Conservation (phyloP, 2,888 invertebrate genomes). For the Antheraea assamensis region DNA sequence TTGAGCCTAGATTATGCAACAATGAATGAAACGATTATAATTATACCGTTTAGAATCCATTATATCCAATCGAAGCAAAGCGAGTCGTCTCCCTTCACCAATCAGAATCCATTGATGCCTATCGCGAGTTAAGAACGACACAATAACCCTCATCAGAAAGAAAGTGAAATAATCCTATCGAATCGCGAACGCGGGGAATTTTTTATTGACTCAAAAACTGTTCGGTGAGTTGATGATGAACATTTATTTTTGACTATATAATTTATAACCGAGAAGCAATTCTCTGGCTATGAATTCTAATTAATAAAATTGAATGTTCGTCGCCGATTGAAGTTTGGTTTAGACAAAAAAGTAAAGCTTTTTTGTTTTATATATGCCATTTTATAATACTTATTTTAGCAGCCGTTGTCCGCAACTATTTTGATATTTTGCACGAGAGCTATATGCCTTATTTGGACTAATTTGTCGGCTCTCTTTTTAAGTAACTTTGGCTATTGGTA, state of each 20-base stretch:
- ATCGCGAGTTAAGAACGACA: background rate
- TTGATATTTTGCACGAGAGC: too few species aligned
- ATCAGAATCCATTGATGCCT: background rate
- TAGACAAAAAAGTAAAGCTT: background rate
- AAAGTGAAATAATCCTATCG: conserved; percentile 7
- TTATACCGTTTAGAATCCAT: background rate
- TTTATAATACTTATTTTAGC: background rate
- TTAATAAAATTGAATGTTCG: background rate
- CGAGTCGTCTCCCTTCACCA: background rate
- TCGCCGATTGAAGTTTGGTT: background rate
- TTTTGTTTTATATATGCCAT: background rate
- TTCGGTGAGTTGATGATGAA: background rate
- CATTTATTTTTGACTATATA: conserved; percentile 1
- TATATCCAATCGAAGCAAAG: background rate
- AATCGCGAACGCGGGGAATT: background rate
- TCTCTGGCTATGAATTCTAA: background rate
- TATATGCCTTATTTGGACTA: too few species aligned
- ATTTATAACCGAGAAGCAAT: conserved; percentile 14
- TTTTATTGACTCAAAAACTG: conserved; percentile 15
- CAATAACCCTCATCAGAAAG: background rate
- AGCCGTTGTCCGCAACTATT: too few species aligned
- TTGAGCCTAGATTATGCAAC: background rate
- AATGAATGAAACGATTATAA: background rate
- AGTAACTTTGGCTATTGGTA: too few species aligned
- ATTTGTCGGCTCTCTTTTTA: too few species aligned